These are phyloP conservation scores for Cryptomyrus ogoouensis DNA, from an alignment of 2,113 vertebrate genomes.

Conservation along the genomic window DNA sequence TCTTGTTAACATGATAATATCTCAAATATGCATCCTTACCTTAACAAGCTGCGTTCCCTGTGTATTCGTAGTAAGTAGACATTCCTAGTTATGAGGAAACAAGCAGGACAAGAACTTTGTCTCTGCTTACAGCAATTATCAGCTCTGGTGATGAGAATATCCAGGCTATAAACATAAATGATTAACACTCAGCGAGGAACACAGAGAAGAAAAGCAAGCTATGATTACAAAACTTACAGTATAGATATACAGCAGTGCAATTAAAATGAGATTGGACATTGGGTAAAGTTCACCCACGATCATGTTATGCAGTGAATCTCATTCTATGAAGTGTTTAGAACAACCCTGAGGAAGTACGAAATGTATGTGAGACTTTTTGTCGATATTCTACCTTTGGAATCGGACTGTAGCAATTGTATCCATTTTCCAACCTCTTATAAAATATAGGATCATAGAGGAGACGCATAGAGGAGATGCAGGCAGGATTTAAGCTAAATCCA, in stretches of 20 bases:
- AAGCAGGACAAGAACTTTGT: conserved; percentile 54
- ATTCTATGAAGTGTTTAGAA: background rate
- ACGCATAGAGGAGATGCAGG: background rate
- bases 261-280: background rate
- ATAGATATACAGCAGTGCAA: background rate
- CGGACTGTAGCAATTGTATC: background rate
- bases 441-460: background rate
- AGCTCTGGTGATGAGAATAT: conserved; percentile 34
- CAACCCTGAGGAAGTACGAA: background rate
- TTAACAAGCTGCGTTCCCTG: background rate
- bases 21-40: conserved; percentile 3
- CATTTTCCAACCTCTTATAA: background rate
- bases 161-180: conserved; percentile 59
- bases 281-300: background rate
- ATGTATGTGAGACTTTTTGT: background rate
- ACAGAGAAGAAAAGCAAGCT: conserved; percentile 10
- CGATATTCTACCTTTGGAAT: background rate
- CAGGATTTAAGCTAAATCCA: background rate
- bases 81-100: conserved; percentile 25
- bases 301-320: background rate
- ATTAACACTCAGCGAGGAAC: conserved; percentile 45
- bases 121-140: conserved; percentile 33
- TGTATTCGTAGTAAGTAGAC: conserved; percentile 2
- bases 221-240: background rate
- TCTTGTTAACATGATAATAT: background rate